Base-by-base conservation (phyloP, 2,888 invertebrate genomes). In the Acleris laterana region DNA sequence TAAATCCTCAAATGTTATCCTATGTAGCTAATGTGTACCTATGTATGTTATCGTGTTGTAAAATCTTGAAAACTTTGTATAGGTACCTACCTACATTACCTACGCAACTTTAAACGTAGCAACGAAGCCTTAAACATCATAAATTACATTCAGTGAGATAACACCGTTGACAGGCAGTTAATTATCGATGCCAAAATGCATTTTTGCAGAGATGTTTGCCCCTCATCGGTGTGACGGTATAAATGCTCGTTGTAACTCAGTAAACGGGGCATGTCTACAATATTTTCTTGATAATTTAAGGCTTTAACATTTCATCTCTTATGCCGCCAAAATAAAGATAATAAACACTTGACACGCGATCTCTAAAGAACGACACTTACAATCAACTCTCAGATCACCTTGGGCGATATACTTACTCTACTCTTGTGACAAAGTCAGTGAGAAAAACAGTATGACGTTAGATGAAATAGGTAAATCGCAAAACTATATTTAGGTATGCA, bases 281-380 rank as follows among this genome's bases (percentile, higher is more conserved):
- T 83, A 78, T 79, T 81, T 76, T 83, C 78, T 72, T 72, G 73
- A 78, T 78, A 80, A 83, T 83, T 79, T 74, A 74, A 70, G 63
- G 70, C 74, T 76, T 83, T 79, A 79, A 79, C 77, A 78, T 79
- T 79, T 81, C 80, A 78, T 81, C 78, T 77, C 67, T 71, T 76
- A 71, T 61, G 63, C 65, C 57, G 51, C 52, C 59, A 42, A 25
- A 58, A 61, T 56, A 55, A 58, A 65, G 57, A 63, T 68, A 68
- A 69, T 63, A 68, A 65, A 68, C 70, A 77, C 77, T 77, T 74
- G 74, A 77, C 84, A 84, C 80, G 51, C 58, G 67, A 61, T 48
- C 51, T 51, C 17, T 44, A 48, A 59, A 59, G 51, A 46, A 46
- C 20, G 56, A 62, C 62, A 57, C 32, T 66, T 62, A 65, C 55